Evolutionary conservation across 2,888 invertebrate genomes (phyloP).

Genomic region (Ferrisia virgata): DNA sequence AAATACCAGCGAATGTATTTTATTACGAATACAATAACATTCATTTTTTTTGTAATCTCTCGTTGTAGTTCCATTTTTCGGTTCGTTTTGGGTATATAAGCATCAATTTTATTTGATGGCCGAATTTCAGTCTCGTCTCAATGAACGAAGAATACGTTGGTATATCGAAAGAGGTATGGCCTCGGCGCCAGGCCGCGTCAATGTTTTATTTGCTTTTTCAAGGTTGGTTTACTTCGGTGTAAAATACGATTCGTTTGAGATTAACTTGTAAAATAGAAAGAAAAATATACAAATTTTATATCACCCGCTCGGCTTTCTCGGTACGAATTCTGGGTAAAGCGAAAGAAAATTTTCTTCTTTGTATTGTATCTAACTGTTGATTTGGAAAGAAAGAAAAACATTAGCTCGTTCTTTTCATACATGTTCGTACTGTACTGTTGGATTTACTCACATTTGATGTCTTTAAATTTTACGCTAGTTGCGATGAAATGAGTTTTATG

Average conservation of each 20-base stretch:
- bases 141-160: neutral
- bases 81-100: no score
- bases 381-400: neutral
- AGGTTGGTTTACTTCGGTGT: neutral
- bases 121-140: neutral
- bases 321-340: neutral
- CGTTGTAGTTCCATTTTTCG: no score
- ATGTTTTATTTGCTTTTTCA: neutral
- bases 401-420: no score
- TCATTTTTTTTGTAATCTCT: no score
- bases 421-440: no score
- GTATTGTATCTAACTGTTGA: neutral
- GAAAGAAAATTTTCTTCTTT: neutral
- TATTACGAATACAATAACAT: no score
- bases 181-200: neutral
- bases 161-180: neutral
- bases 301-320: neutral
- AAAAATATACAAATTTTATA: constrained; percentile 7
- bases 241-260: neutral
- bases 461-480: neutral
- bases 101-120: neutral
- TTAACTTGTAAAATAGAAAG: neutral
- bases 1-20: no score
- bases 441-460: no score
- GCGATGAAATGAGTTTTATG: neutral